Percentiles rank a stretch among this genome's conserved stretches.
Evolutionary conservation across 2,113 vertebrate species (phyloP).

Genomic region (Morone chrysops): DNA sequence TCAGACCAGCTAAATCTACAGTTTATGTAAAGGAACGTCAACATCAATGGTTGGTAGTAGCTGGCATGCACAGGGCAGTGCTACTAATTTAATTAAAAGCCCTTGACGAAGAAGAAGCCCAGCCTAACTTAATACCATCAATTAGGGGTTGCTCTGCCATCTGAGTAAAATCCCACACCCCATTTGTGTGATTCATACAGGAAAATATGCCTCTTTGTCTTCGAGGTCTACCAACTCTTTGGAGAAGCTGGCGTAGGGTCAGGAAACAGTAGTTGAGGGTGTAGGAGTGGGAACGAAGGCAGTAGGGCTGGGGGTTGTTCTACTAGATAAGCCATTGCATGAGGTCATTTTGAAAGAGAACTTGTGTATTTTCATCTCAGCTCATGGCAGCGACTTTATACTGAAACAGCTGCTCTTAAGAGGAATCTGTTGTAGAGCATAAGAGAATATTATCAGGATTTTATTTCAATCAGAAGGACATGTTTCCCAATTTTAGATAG

Average conservation of each 20-base stretch:
- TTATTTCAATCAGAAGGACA: conserved; percentile 7
- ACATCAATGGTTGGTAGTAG: conserved; percentile 54
- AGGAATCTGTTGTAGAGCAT: conserved; percentile 17
- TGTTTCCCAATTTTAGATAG: neutral
- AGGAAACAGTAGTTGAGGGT: conserved; percentile 76
- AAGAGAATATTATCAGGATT: conserved; percentile 18
- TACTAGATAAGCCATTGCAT: conserved; percentile 65
- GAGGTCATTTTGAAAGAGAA: conserved; percentile 66
- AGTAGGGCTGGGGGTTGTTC: conserved; percentile 40
- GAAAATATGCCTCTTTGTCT: conserved; percentile 83
- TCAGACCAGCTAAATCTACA: conserved; percentile 6
- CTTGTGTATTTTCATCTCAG: conserved; percentile 48
- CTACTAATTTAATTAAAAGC: conserved; percentile 75
- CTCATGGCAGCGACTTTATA: conserved; percentile 37
- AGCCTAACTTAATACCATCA: conserved; percentile 75
- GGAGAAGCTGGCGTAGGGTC: conserved; percentile 70
- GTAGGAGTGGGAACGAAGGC: conserved; percentile 73
- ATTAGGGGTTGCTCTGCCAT: conserved; percentile 74
- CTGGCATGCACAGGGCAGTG: conserved; percentile 34
- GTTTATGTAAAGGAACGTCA: conserved; percentile 39
- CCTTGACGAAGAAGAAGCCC: conserved; percentile 71
- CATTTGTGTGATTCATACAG: conserved; percentile 78
- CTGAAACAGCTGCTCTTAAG: conserved; percentile 53
- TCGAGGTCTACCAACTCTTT: conserved; percentile 74
- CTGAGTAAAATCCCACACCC: conserved; percentile 79